Evolutionary conservation across 1,140 invertebrate genomes (phyloP).

Genomic region (Psilanteris sp.): DNA sequence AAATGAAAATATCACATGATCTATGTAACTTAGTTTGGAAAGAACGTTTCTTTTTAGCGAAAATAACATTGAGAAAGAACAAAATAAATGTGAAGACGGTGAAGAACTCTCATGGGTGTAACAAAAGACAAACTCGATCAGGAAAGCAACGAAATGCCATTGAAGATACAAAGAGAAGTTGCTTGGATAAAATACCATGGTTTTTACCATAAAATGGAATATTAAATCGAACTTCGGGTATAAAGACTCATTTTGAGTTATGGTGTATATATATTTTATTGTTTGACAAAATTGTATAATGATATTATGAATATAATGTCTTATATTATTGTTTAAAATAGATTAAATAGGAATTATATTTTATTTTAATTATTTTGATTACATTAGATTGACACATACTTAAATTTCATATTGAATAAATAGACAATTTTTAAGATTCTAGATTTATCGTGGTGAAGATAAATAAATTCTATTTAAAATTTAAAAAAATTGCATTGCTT

Average conservation of each 20-base stretch:
- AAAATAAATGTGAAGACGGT: constrained; percentile 50
- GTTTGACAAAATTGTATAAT: no score
- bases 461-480: no score
- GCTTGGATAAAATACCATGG: constrained; percentile 31
- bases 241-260: constrained; percentile 48
- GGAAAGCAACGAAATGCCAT: constrained; percentile 55
- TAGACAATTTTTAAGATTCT: no score
- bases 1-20: constrained; percentile 51
- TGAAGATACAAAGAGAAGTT: constrained; percentile 47
- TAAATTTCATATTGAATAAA: no score
- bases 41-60: constrained; percentile 18
- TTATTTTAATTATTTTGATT: no score
- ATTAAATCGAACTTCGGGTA: constrained; percentile 13
- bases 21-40: constrained; percentile 41
- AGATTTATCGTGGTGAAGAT: no score
- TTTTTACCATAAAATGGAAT: constrained; percentile 33
- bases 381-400: no score
- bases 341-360: no score
- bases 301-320: no score
- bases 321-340: no score
- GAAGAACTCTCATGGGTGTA: constrained; percentile 48
- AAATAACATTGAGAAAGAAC: constrained; percentile 47
- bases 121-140: constrained; percentile 63
- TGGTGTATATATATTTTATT: constrained; percentile 20
- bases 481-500: no score